A percentile compares a stretch with the other conserved stretches of the same genome.
Evolutionary conservation across 2,113 vertebrate genomes (phyloP).

Genomic region (Orthonyx spaldingii): DNA sequence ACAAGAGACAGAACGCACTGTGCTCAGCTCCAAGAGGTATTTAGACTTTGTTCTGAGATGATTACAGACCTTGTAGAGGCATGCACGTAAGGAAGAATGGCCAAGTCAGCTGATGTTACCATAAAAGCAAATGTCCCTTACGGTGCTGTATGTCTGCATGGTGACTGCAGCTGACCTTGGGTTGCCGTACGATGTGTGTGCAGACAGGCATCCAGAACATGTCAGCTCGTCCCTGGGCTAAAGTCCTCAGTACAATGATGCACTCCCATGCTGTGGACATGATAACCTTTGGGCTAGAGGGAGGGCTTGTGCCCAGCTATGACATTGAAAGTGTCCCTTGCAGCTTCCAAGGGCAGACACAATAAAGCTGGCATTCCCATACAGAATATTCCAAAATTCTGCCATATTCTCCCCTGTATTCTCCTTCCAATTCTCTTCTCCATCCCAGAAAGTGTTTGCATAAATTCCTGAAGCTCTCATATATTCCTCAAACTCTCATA

Average conservation of each 20-base stretch:
- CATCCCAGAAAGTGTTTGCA: neutral
- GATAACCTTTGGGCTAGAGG: neutral
- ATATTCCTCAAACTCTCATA: neutral
- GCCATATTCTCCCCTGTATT: neutral
- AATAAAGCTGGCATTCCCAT: neutral
- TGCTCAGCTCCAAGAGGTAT: neutral
- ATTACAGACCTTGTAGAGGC: neutral
- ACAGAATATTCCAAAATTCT: neutral
- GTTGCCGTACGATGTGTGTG: fast-evolving
- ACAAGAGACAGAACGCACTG: neutral
- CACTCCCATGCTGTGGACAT: neutral
- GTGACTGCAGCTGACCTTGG: neutral
- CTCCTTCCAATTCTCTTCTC: neutral
- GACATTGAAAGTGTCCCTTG: neutral
- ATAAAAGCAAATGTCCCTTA: neutral
- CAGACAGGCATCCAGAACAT: fast-evolving
- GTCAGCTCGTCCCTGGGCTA: neutral
- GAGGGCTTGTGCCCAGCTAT: neutral
- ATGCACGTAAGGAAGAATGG: neutral
- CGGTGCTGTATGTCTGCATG: neutral
- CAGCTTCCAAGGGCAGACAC: neutral
- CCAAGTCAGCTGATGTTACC: neutral
- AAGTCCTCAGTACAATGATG: neutral
- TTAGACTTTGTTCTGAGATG: neutral
- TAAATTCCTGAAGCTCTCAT: neutral